These are phyloP conservation scores for Fukomys damarensis DNA, from an alignment of 2,113 vertebrate species.

Conservation along the genomic window DNA sequence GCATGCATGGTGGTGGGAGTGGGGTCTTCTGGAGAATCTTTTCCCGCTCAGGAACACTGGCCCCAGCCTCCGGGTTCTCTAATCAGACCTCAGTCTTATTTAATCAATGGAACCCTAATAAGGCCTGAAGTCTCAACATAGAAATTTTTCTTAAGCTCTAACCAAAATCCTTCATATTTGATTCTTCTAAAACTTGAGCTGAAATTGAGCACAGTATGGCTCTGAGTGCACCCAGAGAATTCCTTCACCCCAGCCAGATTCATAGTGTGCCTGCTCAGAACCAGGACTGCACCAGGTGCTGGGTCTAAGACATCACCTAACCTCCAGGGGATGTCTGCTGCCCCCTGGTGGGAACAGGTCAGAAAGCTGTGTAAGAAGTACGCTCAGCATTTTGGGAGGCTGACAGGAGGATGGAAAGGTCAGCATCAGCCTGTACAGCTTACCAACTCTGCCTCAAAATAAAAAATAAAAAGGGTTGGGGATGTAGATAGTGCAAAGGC, in stretches of 20 bases:
- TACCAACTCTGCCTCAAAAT: background rate
- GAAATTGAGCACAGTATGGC: background rate
- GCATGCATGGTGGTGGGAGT: background rate
- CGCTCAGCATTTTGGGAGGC: background rate
- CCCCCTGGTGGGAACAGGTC: background rate
- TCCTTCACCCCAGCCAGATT: background rate
- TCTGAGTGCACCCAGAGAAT: background rate
- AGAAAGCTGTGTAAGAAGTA: background rate
- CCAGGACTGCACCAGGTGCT: background rate
- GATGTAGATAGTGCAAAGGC: background rate
- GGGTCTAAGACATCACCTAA: background rate
- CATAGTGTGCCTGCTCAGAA: fast-evolving
- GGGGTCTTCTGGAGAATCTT: background rate
- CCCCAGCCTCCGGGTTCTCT: background rate
- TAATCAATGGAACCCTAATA: background rate
- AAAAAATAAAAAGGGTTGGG: background rate
- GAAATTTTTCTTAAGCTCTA: background rate
- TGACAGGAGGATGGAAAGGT: background rate
- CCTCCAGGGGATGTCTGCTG: too few species aligned
- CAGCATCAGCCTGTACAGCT: background rate
- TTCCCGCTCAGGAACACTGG: background rate
- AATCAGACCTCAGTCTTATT: background rate
- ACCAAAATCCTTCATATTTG: background rate
- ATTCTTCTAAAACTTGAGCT: background rate
- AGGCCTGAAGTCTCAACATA: background rate